These are phyloP conservation scores for Pantala flavescens DNA, from an alignment of 1,140 invertebrate genomes.

Conservation along the genomic window DNA sequence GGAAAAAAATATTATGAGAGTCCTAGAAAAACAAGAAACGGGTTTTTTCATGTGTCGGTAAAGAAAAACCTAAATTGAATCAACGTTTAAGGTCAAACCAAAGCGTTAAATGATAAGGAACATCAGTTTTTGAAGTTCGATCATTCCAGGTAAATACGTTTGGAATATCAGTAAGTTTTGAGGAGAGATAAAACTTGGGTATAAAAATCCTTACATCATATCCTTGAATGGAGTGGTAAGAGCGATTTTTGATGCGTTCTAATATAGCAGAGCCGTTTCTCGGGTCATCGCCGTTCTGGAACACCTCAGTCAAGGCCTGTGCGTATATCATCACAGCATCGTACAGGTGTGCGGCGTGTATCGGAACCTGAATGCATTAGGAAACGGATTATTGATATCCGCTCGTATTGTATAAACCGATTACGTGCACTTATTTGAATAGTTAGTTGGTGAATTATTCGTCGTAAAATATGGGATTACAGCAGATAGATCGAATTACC, in stretches of 20 bases:
- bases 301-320: conserved; percentile 57
- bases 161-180: too few relatives aligned
- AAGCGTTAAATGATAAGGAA: too few relatives aligned
- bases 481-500: too few relatives aligned
- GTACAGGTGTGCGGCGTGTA: conserved; percentile 76
- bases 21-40: too few relatives aligned
- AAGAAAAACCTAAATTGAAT: too few relatives aligned
- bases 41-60: too few relatives aligned
- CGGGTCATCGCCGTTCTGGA: conserved; percentile 52
- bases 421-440: conserved; percentile 7
- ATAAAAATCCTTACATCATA: conserved; percentile 49
- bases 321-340: conserved; percentile 82
- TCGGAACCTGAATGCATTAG: conserved; percentile 50
- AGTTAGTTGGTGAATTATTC: neutral
- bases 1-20: too few relatives aligned
- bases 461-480: too few relatives aligned
- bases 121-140: too few relatives aligned
- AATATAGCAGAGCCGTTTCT: conserved; percentile 62
- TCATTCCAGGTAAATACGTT: too few relatives aligned
- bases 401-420: neutral
- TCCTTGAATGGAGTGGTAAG: conserved; percentile 65
- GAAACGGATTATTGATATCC: conserved; percentile 1
- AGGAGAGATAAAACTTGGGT: too few relatives aligned
- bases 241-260: conserved; percentile 53
- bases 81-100: too few relatives aligned